These are phyloP conservation scores for Phoronis australis DNA, from an alignment of 2,888 invertebrate species.

Conservation along the genomic window DNA sequence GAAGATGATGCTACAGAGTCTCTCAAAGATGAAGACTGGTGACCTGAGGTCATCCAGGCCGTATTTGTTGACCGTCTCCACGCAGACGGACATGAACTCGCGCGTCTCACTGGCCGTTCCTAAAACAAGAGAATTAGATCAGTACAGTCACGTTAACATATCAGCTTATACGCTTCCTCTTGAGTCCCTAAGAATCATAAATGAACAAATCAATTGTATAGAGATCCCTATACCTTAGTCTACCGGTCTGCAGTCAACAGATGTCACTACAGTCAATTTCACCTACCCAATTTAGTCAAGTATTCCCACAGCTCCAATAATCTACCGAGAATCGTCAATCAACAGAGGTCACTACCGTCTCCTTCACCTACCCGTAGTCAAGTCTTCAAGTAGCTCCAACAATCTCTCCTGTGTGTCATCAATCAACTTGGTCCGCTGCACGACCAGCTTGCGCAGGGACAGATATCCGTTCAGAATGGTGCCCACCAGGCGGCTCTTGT, in stretches of 20 bases:
- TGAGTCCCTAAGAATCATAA: no score
- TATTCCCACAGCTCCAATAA: no score
- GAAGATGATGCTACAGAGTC: constrained; percentile 93
- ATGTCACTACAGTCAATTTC: no score
- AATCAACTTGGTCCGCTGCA: constrained; percentile 88
- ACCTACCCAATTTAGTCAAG: no score
- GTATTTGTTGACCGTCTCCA: constrained; percentile 84
- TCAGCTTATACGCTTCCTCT: no score
- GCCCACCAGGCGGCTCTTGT: constrained; percentile 82
- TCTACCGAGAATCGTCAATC: not conserved
- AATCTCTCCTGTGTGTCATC: constrained; percentile 95
- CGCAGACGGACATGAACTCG: constrained; percentile 94
- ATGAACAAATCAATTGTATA: no score
- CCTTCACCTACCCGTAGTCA: constrained; percentile 72
- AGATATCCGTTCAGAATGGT: constrained; percentile 91
- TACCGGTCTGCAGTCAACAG: no score
- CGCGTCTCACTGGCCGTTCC: constrained; percentile 93
- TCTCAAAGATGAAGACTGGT: constrained; percentile 95
- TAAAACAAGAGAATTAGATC: constrained; percentile 27
- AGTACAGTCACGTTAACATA: no score
- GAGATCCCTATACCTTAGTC: no score
- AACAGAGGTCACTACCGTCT: not conserved
- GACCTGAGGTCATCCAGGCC: constrained; percentile 88
- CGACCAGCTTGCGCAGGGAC: constrained; percentile 80
- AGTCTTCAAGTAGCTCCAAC: constrained; percentile 85